A percentile compares a stretch with the other conserved stretches of the same genome.
These are phyloP conservation scores for Osmoderma eremita DNA, from an alignment of 2,888 invertebrate genomes.

Conservation along the genomic window DNA sequence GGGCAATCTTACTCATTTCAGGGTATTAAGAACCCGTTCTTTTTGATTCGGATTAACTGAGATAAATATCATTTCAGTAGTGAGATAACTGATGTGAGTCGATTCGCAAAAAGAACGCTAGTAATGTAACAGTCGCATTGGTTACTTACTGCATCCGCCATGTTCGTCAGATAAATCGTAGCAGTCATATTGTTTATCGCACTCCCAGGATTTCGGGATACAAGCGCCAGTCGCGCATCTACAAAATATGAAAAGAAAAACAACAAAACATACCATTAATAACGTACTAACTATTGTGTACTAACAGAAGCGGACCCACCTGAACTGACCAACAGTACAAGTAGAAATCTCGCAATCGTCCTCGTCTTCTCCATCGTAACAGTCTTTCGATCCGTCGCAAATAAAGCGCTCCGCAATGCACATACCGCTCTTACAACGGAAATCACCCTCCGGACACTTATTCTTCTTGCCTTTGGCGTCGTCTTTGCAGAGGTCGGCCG, in stretches of 20 bases:
- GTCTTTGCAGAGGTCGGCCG: slow-evolving; percentile 61
- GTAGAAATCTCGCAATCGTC: slow-evolving; percentile 56
- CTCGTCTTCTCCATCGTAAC: slow-evolving; percentile 66
- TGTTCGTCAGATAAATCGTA: slow-evolving; percentile 79
- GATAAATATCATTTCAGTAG: too few relatives aligned
- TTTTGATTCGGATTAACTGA: too few relatives aligned
- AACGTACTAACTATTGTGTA: not conserved
- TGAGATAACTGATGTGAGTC: too few relatives aligned
- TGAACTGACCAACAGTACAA: slow-evolving; percentile 58
- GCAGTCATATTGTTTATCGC: slow-evolving; percentile 82
- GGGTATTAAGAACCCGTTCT: too few relatives aligned
- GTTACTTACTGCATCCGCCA: slow-evolving; percentile 66
- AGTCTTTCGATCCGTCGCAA: slow-evolving; percentile 68
- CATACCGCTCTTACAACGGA: slow-evolving; percentile 65
- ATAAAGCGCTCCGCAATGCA: slow-evolving; percentile 65
- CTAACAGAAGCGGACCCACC: slow-evolving; percentile 56
- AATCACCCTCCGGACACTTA: slow-evolving; percentile 64
- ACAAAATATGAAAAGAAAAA: slow-evolving; percentile 57
- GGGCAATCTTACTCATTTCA: too few relatives aligned
- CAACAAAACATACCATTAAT: not conserved
- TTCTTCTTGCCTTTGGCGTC: slow-evolving; percentile 44
- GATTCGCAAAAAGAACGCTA: too few relatives aligned
- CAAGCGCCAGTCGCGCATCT: slow-evolving; percentile 77
- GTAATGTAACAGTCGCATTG: not conserved
- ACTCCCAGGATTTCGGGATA: slow-evolving; percentile 73